These are phyloP conservation scores for Myiozetetes cayanensis DNA, from an alignment of 2,113 vertebrate species.

Conservation along the genomic window DNA sequence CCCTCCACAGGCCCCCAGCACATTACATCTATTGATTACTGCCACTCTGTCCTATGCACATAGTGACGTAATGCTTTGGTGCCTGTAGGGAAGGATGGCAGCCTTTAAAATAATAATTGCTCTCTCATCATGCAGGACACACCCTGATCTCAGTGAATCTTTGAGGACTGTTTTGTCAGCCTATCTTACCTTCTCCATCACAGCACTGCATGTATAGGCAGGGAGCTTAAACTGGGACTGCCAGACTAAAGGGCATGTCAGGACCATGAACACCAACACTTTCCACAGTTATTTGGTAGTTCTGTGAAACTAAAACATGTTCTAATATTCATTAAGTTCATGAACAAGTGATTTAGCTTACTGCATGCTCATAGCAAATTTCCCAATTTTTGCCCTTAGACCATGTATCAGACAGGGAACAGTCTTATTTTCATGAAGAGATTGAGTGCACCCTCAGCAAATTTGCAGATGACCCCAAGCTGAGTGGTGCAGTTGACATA, in stretches of 20 bases:
- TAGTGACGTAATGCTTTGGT: conserved; percentile 35
- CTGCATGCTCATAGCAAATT: neutral
- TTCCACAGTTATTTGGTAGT: neutral
- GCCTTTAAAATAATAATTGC: conserved; percentile 66
- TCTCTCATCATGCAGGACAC: conserved; percentile 21
- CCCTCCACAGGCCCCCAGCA: neutral
- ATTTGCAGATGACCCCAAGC: neutral
- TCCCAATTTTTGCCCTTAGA: neutral
- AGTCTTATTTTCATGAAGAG: neutral
- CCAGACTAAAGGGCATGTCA: neutral
- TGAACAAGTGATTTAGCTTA: neutral
- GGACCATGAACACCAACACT: neutral
- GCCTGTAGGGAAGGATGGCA: conserved; percentile 33
- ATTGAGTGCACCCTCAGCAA: neutral
- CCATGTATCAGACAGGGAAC: neutral
- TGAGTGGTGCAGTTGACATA: neutral
- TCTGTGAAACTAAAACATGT: neutral
- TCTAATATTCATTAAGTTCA: neutral
- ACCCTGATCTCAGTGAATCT: neutral
- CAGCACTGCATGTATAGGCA: neutral
- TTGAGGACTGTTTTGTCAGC: neutral
- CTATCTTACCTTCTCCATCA: neutral
- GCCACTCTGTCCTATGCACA: neutral
- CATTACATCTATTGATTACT: conserved; percentile 36
- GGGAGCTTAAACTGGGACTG: neutral